phyloP scores from a whole-genome alignment of 2,888 invertebrate species.

The Muschampia plurimacula region DNA sequence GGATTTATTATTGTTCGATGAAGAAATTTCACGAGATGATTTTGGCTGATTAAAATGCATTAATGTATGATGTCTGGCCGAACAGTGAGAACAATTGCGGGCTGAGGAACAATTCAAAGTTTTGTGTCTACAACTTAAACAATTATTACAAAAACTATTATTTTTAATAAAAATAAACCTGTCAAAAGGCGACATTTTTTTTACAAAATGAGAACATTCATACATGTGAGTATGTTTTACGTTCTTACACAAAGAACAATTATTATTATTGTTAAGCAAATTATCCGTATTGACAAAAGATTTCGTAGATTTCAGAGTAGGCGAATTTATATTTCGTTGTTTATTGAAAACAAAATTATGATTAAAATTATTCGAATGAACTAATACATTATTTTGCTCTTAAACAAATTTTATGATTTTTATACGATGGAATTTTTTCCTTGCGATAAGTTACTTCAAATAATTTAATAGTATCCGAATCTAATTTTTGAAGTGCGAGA shows the following conservation, averaged over 20 bases:
- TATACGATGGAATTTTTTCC: background rate
- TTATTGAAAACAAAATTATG: background rate
- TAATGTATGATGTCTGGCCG: slow-evolving; percentile 29
- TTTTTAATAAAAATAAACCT: background rate
- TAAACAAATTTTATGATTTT: background rate
- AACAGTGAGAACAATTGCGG: slow-evolving; percentile 28
- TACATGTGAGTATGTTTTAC: background rate
- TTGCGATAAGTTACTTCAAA: slow-evolving; percentile 5
- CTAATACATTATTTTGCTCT: background rate
- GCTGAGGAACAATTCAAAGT: slow-evolving; percentile 26
- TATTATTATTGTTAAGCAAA: background rate
- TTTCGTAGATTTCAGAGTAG: background rate
- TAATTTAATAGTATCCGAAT: slow-evolving; percentile 31
- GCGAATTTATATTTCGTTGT: background rate
- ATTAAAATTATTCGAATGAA: background rate
- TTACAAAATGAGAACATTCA: background rate
- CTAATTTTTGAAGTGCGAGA: slow-evolving; percentile 31
- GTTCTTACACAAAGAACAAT: background rate
- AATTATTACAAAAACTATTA: background rate
- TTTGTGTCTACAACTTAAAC: slow-evolving; percentile 3
- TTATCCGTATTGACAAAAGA: background rate
- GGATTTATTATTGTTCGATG: background rate
- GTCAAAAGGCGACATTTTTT: background rate
- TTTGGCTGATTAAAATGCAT: slow-evolving; percentile 24
- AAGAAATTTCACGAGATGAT: background rate